phyloP scores from a whole-genome alignment of 2,888 invertebrate species.

The Drosophila borealis region DNA sequence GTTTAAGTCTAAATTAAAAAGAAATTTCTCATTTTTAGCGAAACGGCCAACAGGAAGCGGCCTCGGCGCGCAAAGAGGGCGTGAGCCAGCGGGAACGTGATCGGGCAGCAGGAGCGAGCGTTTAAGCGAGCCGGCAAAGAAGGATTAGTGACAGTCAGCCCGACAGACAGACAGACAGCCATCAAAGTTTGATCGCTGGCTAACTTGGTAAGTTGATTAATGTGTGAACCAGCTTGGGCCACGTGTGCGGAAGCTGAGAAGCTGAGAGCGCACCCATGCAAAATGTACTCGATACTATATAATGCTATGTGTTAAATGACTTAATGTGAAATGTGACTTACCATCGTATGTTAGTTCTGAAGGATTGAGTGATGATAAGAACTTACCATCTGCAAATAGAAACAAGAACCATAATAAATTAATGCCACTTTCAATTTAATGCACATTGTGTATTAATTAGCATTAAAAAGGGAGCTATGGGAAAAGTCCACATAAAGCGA shows the following conservation, averaged over 20 bases:
- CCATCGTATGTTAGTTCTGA: constrained; percentile 85
- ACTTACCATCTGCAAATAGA: constrained; percentile 85
- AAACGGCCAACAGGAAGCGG: constrained; percentile 64
- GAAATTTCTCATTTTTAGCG: constrained; percentile 81
- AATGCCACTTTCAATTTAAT: constrained; percentile 35
- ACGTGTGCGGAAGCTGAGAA: constrained; percentile 14
- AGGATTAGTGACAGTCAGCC: constrained; percentile 42
- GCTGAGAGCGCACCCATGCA: constrained; percentile 6
- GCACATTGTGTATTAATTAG: constrained; percentile 39
- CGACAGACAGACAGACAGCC: constrained; percentile 9
- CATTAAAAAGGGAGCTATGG: constrained; percentile 3
- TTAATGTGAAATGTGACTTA: constrained; percentile 84
- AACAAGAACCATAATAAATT: constrained; percentile 35
- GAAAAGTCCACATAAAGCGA: constrained; percentile 27
- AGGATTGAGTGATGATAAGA: constrained; percentile 85
- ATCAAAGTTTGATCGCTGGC: constrained; percentile 44
- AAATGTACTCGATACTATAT: constrained; percentile 9
- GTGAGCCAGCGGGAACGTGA: constrained; percentile 59
- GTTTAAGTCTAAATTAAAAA: constrained; percentile 82
- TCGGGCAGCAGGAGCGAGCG: constrained; percentile 32
- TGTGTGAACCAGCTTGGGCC: constrained; percentile 60
- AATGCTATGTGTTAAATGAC: constrained; percentile 75
- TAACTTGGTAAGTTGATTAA: constrained; percentile 57
- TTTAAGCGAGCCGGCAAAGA: background rate
- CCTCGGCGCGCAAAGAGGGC: constrained; percentile 68